Percentiles rank a stretch among this genome's conserved stretches.
Conservation (phyloP, 2,113 vertebrate species). For the Electrona antarctica region DNA sequence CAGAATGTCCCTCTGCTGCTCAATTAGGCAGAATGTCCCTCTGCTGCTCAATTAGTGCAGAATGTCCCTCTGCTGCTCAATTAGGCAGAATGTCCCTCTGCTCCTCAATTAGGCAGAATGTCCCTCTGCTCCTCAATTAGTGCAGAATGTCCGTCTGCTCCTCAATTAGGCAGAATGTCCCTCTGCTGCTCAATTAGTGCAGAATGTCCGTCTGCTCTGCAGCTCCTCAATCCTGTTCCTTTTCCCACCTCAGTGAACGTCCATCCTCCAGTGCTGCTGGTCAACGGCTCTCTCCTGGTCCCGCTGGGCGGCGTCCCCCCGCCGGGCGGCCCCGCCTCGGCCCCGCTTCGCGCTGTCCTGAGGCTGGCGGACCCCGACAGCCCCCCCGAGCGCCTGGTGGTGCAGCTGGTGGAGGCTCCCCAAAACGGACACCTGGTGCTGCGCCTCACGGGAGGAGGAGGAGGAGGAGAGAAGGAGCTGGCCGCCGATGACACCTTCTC, state of each 20-base stretch:
- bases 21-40: no score
- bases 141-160: no score
- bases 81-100: no score
- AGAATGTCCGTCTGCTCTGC: no score
- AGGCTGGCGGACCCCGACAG: constrained; percentile 73
- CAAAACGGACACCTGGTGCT: constrained; percentile 81
- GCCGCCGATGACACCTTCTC: constrained; percentile 77
- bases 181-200: no score
- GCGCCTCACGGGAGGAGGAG: constrained; percentile 12
- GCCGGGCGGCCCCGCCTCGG: constrained; percentile 21
- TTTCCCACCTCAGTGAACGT: constrained; percentile 69
- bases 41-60: no score
- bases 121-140: no score
- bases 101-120: no score
- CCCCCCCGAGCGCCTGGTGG: constrained; percentile 59
- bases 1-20: no score
- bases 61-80: no score
- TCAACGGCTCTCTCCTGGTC: constrained; percentile 81
- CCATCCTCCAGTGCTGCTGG: constrained; percentile 64
- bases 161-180: no score
- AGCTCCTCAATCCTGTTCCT: no score
- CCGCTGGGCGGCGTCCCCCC: constrained; percentile 65
- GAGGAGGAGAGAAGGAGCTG: constrained; percentile 64
- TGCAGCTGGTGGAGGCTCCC: constrained; percentile 79
- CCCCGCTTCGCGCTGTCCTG: constrained; percentile 72